Base-by-base conservation (phyloP, 2,888 invertebrate genomes). In the Oscheius sp. region DNA sequence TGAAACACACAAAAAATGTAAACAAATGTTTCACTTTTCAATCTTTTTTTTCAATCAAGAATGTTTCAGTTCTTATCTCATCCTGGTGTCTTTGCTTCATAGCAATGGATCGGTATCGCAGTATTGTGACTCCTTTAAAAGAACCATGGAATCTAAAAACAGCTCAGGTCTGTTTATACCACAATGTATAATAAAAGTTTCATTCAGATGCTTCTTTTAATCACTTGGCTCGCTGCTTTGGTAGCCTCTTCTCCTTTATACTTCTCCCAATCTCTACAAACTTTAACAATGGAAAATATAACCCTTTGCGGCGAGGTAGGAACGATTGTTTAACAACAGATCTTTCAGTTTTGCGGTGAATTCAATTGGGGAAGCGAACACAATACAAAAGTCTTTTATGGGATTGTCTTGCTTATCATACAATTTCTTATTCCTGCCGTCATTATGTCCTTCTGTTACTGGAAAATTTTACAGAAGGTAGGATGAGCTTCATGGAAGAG, bases 71-170 rank as follows among this genome's bases (percentile, higher is more conserved):
- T 78, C 96, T 96, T 89, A 94, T 97, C 85, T 95, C 95, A 71
- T 95, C 95, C 2, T 90, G 96, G 83, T 97, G 96, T n/a, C 90
- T 97, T 73, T 96, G 95, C 80, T 93, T 95, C 80, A 97, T 98
- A 83, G 97, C 97, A 64, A 92, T 96, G 73, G 97, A 98, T 89
- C 91, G 97, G 70, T 97, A 94, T 88, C 72, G 81, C 26, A 81
- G 78, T 66, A 85, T 85, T 57, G 85, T 85, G 14, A 83, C 84
- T 3, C 85, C 85, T 12, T 67, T 80, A 26, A 73, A 80, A 51
- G 82, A 80, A 44, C 85, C 85, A 20, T 84, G 82, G 83, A 82
- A 76, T 12, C 70, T 81, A 14, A 70, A 73, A 57, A 71, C 77
- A 28, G 80, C 82, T 8, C 78, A 77, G 72, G 77, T 77, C 12